Base-by-base conservation (phyloP, 2,113 vertebrate genomes). In the Chaetodon trifascialis region DNA sequence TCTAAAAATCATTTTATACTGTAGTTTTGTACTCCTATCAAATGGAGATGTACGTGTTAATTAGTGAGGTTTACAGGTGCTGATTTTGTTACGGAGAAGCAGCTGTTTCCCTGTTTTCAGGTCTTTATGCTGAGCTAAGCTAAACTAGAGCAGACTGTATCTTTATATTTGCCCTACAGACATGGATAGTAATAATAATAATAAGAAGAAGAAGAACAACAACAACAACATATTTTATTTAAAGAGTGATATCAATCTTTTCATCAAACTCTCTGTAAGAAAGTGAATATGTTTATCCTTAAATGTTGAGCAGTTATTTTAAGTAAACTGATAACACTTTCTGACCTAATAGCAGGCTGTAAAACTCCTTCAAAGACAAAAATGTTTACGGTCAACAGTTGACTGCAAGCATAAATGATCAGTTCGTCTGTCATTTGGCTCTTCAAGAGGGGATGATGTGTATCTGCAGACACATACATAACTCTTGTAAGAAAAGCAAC, bases 401-500 rank as follows among this genome's bases (percentile, higher is more conserved):
- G 42, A 19, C 4, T 9, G 19, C 44, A 14, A 38, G 14, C 36
- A 11, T 40, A 21, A 65, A 72, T 36, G 11, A 62, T 60, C 58
- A 44, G 11, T 40, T 55, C 6, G n/a, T 34, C 23, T 6, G 7
- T 68, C 11, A 51, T 38, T n/a, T 42, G 16, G 11, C 23, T 59
- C 16, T 42, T 49, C 4, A 49, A 38, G 6, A 19, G 4, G 12
- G n/a, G 17, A 11, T 44, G 10, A 46, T 64, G 51, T 25, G 51
- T 21, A 36, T 51, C 56, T 71, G 19, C 34, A 69, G 8, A 73
- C 51, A 59, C 59, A 51, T 7, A 36, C 11, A 47, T 12, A 40
- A 73, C n/a, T 59, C 40, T 51, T 54, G 40, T 16, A 66, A 30
- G 40, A 42, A 67, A n/a, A 68, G 66, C 51, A 72, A 4, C 30